Percentiles rank a stretch among this genome's conserved stretches.
Evolutionary conservation across 2,797 vertebrate species (phyloP).

Genomic region (Masticophis lateralis): DNA sequence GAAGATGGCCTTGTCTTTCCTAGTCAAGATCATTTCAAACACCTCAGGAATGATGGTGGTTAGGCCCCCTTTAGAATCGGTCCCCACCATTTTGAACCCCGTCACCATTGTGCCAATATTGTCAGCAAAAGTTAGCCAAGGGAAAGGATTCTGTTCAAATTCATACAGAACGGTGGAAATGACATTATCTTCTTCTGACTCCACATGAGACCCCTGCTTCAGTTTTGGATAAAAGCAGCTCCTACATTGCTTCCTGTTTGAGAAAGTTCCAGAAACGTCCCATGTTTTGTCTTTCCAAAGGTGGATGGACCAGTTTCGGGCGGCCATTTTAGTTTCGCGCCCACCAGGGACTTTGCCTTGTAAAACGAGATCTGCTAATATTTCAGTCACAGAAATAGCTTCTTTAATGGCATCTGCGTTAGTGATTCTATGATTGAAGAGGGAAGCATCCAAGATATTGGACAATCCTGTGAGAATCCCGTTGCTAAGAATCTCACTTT

Average conservation of each 20-base stretch:
- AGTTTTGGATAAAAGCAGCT: constrained; percentile 61
- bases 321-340: constrained; percentile 48
- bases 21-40: constrained; percentile 57
- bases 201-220: not conserved
- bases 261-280: constrained; percentile 18
- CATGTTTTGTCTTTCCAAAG: constrained; percentile 59
- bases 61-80: not conserved
- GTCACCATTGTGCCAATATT: constrained; percentile 43
- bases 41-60: constrained; percentile 38
- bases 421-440: not conserved
- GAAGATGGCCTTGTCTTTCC: constrained; percentile 51
- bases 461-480: constrained; percentile 65
- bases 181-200: not conserved
- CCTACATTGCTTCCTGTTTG: constrained; percentile 4
- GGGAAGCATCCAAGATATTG: constrained; percentile 60
- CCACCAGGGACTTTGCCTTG: constrained; percentile 65
- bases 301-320: constrained; percentile 58
- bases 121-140: constrained; percentile 60
- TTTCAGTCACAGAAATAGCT: constrained; percentile 54
- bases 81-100: constrained; percentile 61
- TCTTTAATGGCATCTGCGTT: not conserved
- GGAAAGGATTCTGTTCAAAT: constrained; percentile 68
- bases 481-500: constrained; percentile 59
- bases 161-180: constrained; percentile 63
- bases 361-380: constrained; percentile 51